phyloP scores from a whole-genome alignment of 1,140 invertebrate species.

The Cyclina sinensis region DNA sequence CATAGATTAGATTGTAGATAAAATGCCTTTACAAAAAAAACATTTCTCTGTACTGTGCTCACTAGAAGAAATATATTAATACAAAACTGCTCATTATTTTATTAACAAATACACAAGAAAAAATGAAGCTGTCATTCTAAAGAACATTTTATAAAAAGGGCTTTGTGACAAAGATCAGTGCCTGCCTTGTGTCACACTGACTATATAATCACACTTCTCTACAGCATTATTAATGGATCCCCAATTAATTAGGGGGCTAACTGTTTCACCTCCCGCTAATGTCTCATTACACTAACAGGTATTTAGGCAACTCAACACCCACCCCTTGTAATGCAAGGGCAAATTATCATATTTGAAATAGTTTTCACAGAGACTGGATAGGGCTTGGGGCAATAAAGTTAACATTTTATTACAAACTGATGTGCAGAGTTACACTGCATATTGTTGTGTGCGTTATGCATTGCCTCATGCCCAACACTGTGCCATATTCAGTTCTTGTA shows the following conservation, averaged over 20 bases:
- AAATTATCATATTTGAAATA: conserved; percentile 54
- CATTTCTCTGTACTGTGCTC: too few species aligned
- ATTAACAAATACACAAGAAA: not conserved
- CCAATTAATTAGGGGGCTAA: conserved; percentile 33
- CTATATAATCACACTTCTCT: conserved; percentile 23
- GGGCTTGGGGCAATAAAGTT: not conserved
- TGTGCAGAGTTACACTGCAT: conserved; percentile 25
- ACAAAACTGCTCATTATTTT: not conserved
- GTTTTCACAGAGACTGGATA: not conserved
- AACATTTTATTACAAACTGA: not conserved
- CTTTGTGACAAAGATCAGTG: conserved; percentile 3
- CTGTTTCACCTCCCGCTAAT: conserved; percentile 30
- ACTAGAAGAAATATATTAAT: too few species aligned
- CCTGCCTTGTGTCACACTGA: not conserved
- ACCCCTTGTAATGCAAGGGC: conserved; percentile 26
- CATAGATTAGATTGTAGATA: too few species aligned
- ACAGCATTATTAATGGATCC: conserved; percentile 28
- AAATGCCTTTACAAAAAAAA: too few species aligned
- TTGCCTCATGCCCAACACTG: not conserved
- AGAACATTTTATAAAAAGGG: too few species aligned
- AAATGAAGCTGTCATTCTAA: too few species aligned
- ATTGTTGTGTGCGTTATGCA: conserved; percentile 14
- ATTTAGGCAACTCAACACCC: conserved; percentile 44
- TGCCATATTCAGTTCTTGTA: not conserved
- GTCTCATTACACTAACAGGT: conserved; percentile 43